Evolutionary conservation across 1,140 invertebrate genomes (phyloP).

Genomic region (Drosophila willistoni): DNA sequence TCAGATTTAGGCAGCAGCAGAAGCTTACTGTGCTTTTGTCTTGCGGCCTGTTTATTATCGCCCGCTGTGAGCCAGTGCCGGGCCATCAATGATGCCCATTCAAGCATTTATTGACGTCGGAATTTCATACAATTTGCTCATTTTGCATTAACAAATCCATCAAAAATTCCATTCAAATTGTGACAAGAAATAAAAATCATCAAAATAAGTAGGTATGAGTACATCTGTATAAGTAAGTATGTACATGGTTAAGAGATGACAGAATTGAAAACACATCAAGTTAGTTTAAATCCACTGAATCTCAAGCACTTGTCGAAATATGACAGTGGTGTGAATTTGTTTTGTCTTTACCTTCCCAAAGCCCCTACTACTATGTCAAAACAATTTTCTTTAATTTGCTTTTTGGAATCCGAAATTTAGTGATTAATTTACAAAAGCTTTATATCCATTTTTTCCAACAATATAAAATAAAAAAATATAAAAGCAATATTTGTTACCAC

Average conservation of each 20-base stretch:
- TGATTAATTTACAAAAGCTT: too few relatives aligned
- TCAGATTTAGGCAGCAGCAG: background rate
- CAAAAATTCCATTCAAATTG: conserved; percentile 13
- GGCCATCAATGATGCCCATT: conserved; percentile 13
- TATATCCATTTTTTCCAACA: too few relatives aligned
- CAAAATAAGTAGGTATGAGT: background rate
- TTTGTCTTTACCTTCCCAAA: background rate
- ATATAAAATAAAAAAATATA: too few relatives aligned
- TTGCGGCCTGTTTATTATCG: conserved; percentile 15
- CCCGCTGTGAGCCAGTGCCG: conserved; percentile 9
- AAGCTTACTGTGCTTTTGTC: conserved; percentile 5
- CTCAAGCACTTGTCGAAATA: background rate
- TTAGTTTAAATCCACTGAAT: background rate
- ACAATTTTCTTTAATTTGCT: background rate
- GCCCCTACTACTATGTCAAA: background rate
- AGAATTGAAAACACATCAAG: background rate
- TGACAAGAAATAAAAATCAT: conserved; percentile 15
- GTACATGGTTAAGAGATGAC: background rate
- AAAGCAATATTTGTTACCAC: too few relatives aligned
- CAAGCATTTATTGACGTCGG: conserved; percentile 21
- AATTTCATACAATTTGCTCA: conserved; percentile 16
- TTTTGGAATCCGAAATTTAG: background rate
- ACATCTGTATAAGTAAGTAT: too few relatives aligned
- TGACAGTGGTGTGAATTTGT: background rate
- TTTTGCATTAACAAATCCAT: conserved; percentile 17